Conservation (phyloP, 1,140 invertebrate genomes). For the Matsumurasca onukii region DNA sequence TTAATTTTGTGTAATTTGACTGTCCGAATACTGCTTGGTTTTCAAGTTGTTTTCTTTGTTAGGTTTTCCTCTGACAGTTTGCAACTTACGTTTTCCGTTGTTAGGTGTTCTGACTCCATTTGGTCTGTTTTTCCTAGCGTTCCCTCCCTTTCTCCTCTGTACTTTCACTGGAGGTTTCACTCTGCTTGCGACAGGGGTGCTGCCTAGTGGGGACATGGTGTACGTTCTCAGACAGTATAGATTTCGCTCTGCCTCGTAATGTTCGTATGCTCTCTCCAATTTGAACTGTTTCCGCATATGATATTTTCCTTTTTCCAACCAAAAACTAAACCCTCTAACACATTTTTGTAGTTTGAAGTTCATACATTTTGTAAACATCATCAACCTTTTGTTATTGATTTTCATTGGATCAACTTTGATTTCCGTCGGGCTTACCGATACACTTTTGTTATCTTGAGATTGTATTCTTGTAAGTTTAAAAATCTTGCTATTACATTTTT, state of each 20-base stretch:
- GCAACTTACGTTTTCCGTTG: no score
- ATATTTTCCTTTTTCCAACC: not conserved
- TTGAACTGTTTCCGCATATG: not conserved
- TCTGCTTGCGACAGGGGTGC: not conserved
- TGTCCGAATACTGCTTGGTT: no score
- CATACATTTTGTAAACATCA: not conserved
- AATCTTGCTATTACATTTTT: conserved; percentile 7
- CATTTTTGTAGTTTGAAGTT: conserved; percentile 1
- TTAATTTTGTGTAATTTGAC: no score
- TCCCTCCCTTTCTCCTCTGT: not conserved
- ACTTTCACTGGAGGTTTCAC: not conserved
- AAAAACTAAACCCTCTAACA: not conserved
- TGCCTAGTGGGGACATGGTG: not conserved
- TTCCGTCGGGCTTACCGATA: not conserved
- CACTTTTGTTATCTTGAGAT: not conserved
- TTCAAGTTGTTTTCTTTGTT: no score
- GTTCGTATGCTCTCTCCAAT: not conserved
- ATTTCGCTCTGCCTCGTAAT: not conserved
- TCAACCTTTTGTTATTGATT: not conserved
- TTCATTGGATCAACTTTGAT: not conserved
- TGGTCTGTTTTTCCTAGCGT: not conserved
- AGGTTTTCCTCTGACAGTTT: no score
- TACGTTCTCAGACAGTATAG: not conserved
- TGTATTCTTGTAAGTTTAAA: not conserved
- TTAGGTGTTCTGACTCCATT: no score